Base-by-base conservation (phyloP, 2,797 vertebrate species). In the Syngnathus rostellatus region DNA sequence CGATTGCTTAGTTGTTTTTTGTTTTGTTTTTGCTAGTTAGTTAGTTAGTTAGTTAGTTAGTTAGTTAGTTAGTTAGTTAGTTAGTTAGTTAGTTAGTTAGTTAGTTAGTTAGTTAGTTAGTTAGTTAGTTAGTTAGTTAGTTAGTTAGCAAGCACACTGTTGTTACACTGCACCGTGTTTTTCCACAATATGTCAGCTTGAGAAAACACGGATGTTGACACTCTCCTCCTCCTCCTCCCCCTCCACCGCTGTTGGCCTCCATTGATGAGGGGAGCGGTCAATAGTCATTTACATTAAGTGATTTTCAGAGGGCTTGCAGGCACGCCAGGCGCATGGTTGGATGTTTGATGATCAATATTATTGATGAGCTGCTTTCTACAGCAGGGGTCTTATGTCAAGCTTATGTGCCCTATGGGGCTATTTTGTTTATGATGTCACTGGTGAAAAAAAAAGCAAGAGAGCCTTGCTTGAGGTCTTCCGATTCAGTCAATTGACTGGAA, bases 321-420 rank as follows among this genome's bases (percentile, higher is more conserved):
- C 59, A 17, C 37, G 58, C 12, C 48, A 50, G 48, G 7, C 46
- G 17, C 46, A 14, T 16, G 45, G 45, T 19, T 8, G 50, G 19
- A 51, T 51, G 19, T 21, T 8, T 53, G 50, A 23, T 9, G n/a
- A 53, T 53, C 50, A 21, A 53, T 53, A 3, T 0, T 45, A 81
- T 80, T 65, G 80, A 75, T 68, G 21, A 53, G 21, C n/a, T 21
- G 5, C n/a, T 53, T 53, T 53, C n/a, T n/a, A 21, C 8, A 0
- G 48, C 48, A 6, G 46, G 46, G 46, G 19, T 3, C n/a, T 31
- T n/a, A n/a, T 21, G 50, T 10, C 50, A 53, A 53, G n/a, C n/a
- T 21, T 21, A 5, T 5, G 14, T 16, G 16, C 57, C 37, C 16
- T 6, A 19, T 19, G 3, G 16, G 17, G 16, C 16, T n/a, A 14